A percentile compares a stretch with the other conserved stretches of the same genome.
Evolutionary conservation across 2,888 invertebrate genomes (phyloP).

Genomic region (Catocala fraxini): DNA sequence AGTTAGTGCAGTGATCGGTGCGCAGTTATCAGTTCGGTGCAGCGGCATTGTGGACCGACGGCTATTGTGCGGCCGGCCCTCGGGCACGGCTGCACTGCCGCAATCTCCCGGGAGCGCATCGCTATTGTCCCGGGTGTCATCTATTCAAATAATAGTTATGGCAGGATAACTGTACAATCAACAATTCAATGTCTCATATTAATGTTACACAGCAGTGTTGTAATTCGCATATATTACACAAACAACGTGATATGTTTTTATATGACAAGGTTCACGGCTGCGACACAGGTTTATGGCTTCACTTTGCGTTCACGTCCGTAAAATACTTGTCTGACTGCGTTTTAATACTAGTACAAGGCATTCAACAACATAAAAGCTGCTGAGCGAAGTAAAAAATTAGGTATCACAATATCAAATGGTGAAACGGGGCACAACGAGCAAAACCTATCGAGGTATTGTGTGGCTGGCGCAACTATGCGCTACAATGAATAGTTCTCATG

Average conservation of each 20-base stretch:
- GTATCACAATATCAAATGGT: slow-evolving; percentile 60
- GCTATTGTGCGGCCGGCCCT: slow-evolving; percentile 65
- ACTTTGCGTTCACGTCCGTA: slow-evolving; percentile 54
- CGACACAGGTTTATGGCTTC: slow-evolving; percentile 61
- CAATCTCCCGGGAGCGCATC: slow-evolving; percentile 68
- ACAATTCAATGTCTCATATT: slow-evolving; percentile 13
- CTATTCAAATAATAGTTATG: slow-evolving; percentile 53
- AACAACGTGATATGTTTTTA: slow-evolving; percentile 40
- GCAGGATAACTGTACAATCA: slow-evolving; percentile 40
- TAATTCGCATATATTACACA: slow-evolving; percentile 28
- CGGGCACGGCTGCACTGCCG: slow-evolving; percentile 53
- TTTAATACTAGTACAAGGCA: slow-evolving; percentile 45
- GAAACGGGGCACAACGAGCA: slow-evolving; percentile 69
- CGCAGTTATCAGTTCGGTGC: slow-evolving; percentile 66
- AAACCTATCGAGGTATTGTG: slow-evolving; percentile 70
- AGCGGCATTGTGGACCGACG: slow-evolving; percentile 60
- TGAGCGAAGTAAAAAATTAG: slow-evolving; percentile 50
- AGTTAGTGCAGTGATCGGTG: slow-evolving; percentile 35
- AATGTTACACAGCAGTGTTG: slow-evolving; percentile 16
- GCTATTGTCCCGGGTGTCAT: slow-evolving; percentile 65
- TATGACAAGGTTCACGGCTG: slow-evolving; percentile 57
- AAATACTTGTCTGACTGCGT: slow-evolving; percentile 51
- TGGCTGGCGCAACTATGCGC: slow-evolving; percentile 56
- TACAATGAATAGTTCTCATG: slow-evolving; percentile 74
- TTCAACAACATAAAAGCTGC: slow-evolving; percentile 50